Percentiles rank a stretch among this genome's conserved stretches.
phyloP scores from a whole-genome alignment of 2,888 invertebrate species.

The Vanessa cardui region DNA sequence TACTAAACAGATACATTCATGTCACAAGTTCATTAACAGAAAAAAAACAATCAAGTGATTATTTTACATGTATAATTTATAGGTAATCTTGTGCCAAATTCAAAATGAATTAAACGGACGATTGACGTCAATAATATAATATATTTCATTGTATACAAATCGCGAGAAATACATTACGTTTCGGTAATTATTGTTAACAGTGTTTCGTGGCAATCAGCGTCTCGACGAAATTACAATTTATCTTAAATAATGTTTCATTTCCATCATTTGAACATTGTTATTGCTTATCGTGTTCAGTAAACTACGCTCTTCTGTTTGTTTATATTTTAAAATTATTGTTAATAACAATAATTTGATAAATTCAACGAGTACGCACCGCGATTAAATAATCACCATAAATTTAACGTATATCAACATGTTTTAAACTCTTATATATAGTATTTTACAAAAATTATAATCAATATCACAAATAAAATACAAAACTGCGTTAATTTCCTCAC shows the following conservation, averaged over 20 bases:
- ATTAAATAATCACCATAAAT: slow-evolving; percentile 70
- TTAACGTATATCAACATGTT: slow-evolving; percentile 72
- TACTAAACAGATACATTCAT: slow-evolving; percentile 2
- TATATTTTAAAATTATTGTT: slow-evolving; percentile 29
- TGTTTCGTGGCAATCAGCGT: not conserved
- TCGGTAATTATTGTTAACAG: slow-evolving; percentile 15
- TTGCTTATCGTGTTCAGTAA: slow-evolving; percentile 29
- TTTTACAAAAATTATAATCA: slow-evolving; percentile 76
- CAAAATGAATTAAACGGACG: slow-evolving; percentile 23
- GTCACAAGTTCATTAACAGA: slow-evolving; percentile 19
- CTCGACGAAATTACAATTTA: not conserved
- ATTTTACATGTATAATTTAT: slow-evolving; percentile 19
- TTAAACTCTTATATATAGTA: slow-evolving; percentile 69
- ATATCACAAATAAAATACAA: slow-evolving; percentile 77
- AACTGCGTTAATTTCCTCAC: slow-evolving; percentile 27
- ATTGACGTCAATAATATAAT: slow-evolving; percentile 25
- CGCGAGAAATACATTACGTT: not conserved
- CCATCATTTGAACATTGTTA: slow-evolving; percentile 24
- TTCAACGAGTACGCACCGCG: slow-evolving; percentile 56
- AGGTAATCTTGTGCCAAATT: slow-evolving; percentile 33
- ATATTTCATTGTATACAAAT: not conserved
- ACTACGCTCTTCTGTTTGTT: slow-evolving; percentile 14
- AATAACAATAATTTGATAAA: slow-evolving; percentile 42
- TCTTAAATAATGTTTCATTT: slow-evolving; percentile 4
- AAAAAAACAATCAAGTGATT: slow-evolving; percentile 14